Evolutionary conservation across 2,888 invertebrate genomes (phyloP).

Genomic region (Dicyrtomina minuta): DNA sequence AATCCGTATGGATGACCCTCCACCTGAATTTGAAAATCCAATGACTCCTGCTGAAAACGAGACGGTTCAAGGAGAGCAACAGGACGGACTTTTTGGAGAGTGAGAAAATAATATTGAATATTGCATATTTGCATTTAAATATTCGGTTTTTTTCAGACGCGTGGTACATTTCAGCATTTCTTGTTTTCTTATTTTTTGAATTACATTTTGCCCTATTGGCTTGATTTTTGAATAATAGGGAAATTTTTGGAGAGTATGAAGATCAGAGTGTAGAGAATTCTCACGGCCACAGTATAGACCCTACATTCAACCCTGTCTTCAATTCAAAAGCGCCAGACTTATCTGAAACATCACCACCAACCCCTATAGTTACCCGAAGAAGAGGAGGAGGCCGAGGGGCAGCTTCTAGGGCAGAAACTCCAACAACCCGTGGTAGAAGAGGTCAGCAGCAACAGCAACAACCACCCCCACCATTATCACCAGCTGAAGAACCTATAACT

Average conservation of each 20-base stretch:
- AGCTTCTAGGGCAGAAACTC: conserved; percentile 23
- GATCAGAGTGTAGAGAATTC: conserved; percentile 20
- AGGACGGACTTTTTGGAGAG: conserved; percentile 34
- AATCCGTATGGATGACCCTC: conserved; percentile 77
- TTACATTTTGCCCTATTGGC: no score
- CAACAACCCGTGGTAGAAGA: conserved; percentile 24
- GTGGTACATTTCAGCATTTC: neutral
- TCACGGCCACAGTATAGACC: conserved; percentile 13
- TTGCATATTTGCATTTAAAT: neutral
- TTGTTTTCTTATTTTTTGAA: neutral
- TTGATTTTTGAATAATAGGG: conserved; percentile 11
- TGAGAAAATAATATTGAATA: neutral
- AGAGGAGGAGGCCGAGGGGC: conserved; percentile 30
- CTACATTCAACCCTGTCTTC: conserved; percentile 13
- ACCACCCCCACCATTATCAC: conserved; percentile 56
- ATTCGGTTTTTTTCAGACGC: neutral
- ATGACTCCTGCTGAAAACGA: conserved; percentile 57
- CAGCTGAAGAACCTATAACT: conserved; percentile 53
- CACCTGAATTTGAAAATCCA: conserved; percentile 76
- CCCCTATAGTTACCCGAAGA: conserved; percentile 37
- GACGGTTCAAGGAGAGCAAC: conserved; percentile 29
- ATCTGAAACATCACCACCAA: conserved; percentile 24
- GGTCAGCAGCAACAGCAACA: conserved; percentile 57
- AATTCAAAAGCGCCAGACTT: conserved; percentile 25
- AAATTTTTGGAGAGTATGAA: conserved; percentile 27